Evolutionary conservation across 2,113 vertebrate species (phyloP), one percentile per base, ranked within the genome.

Genomic region (Epinephelus lanceolatus): DNA sequence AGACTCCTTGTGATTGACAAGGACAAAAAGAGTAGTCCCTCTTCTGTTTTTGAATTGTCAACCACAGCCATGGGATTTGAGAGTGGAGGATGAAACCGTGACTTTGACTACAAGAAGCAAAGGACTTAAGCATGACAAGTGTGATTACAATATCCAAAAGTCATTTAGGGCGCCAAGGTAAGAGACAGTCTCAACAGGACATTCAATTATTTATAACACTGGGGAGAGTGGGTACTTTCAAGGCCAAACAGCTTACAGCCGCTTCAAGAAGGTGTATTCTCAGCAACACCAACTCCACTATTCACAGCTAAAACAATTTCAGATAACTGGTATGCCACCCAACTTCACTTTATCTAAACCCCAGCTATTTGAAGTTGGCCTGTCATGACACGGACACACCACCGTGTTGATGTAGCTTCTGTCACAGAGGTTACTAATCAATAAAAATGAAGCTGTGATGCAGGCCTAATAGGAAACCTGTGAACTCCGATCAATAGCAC

Each of bases 41-140:
- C 88, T 92, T 81, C 89, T 92, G 95, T 94, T 95, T 94, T 93
- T 94, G 91, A 93, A 92, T 95, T 93, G 93, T 94, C 93, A 94
- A 94, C 94, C 47, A 21, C 88, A 90, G 94, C 91, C 68, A n/a
- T 81, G 91, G 94, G 94, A 94, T 88, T 95, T 92, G 62, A 88
- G 90, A 92, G 89, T 83, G 87, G 91, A 94, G 91, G 94, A 92
- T 94, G 93, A 94, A 94, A 93, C 94, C 82, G 30, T 94, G 94
- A 95, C 94, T 95, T 96, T 96, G 95, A 95, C 91, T 91, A 90
- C 76, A 90, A 93, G 92, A 92, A 89, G 88, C 86, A 93, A 90
- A 94, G 87, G 85, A 92, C 90, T 90, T 86, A 67, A 88, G 79
- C 89, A 93, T 94, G 93, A 93, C 94, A 93, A 94, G 91, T 92